Percentiles rank a stretch among this genome's conserved stretches.
phyloP scores from a whole-genome alignment of 2,888 invertebrate species.

The Scaptomyza tumidula region DNA sequence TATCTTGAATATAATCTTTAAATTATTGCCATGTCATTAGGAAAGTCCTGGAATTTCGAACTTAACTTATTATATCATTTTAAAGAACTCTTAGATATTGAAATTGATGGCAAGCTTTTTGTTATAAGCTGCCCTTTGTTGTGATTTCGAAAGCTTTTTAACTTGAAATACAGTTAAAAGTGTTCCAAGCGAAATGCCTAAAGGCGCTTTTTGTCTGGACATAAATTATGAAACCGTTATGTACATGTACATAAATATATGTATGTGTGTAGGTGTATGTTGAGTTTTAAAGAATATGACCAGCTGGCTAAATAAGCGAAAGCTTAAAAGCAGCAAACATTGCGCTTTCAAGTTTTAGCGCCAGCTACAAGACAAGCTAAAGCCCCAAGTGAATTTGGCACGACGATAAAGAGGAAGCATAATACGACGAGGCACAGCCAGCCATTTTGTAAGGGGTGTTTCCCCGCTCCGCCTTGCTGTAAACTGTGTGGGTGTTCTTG shows the following conservation, averaged over 20 bases:
- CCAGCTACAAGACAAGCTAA: conserved; percentile 62
- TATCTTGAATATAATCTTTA: neutral
- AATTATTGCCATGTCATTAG: too few relatives aligned
- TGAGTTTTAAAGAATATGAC: conserved; percentile 43
- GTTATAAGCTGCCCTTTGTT: neutral
- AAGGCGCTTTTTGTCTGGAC: too few relatives aligned
- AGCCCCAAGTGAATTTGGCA: conserved; percentile 65
- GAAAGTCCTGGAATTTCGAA: too few relatives aligned
- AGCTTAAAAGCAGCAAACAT: conserved; percentile 50
- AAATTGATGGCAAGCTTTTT: neutral
- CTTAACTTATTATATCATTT: neutral
- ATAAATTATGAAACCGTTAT: neutral
- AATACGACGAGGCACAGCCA: conserved; percentile 35
- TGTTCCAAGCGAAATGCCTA: too few relatives aligned
- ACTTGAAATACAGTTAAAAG: conserved; percentile 1
- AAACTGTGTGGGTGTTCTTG: conserved; percentile 47
- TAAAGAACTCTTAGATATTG: neutral
- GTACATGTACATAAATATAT: neutral
- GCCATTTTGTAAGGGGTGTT: conserved; percentile 54
- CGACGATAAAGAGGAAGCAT: conserved; percentile 19
- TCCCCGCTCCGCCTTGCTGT: conserved; percentile 9
- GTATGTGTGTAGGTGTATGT: neutral
- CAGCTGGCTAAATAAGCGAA: conserved; percentile 33
- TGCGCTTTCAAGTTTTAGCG: conserved; percentile 66
- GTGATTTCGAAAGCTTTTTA: conserved; percentile 11